Evolutionary conservation across 2,888 invertebrate species (phyloP).

Genomic region (Cryptus armator): DNA sequence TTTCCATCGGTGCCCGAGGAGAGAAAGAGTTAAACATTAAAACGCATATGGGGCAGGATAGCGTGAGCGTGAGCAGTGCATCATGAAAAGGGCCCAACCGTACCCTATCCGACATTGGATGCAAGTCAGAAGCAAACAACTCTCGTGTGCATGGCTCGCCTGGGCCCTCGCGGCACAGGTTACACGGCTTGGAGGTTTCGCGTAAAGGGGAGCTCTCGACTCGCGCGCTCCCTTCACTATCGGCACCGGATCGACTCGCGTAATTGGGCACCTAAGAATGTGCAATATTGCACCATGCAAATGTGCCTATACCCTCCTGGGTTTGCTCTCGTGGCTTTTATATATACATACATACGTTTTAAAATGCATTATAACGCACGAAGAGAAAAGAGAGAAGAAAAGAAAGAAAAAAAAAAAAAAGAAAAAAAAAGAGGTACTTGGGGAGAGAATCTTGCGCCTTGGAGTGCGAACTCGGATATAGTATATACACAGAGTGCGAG

Average conservation of each 20-base stretch:
- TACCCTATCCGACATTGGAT: constrained; percentile 66
- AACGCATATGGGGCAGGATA: constrained; percentile 75
- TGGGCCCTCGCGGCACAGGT: background rate
- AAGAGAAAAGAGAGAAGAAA: background rate
- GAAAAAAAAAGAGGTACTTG: background rate
- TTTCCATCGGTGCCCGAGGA: constrained; percentile 45
- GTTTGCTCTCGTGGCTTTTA: constrained; percentile 48
- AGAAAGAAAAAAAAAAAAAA: background rate
- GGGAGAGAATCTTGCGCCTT: background rate
- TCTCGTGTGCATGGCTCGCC: constrained; percentile 4
- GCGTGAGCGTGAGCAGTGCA: constrained; percentile 81
- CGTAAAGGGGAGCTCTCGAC: constrained; percentile 3
- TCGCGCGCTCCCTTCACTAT: constrained; percentile 74
- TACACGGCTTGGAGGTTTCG: constrained; percentile 20
- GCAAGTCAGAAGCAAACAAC: constrained; percentile 69
- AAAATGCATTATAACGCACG: constrained; percentile 30
- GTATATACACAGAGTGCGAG: too few species aligned
- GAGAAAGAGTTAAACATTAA: constrained; percentile 26
- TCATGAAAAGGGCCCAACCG: constrained; percentile 76
- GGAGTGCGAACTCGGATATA: too few species aligned
- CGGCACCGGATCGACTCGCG: constrained; percentile 83
- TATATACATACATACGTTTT: background rate
- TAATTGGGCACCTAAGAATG: constrained; percentile 85
- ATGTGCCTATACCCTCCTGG: constrained; percentile 77
- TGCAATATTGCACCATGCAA: constrained; percentile 85